Base-by-base conservation (phyloP, 1,140 invertebrate genomes). In the Drosophila bocki region DNA sequence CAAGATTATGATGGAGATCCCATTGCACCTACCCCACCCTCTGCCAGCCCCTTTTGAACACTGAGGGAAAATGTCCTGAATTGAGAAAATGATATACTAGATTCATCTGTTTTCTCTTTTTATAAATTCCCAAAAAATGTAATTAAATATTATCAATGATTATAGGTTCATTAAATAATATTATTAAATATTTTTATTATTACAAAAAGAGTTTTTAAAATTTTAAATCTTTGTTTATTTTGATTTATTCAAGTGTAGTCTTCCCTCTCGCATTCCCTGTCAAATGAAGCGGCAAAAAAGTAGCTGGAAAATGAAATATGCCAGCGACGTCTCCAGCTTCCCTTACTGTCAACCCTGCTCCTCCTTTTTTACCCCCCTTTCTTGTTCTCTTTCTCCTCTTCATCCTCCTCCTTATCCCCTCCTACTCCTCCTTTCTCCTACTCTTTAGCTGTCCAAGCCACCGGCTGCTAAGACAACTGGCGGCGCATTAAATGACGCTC, bases 201-300 rank as follows among this genome's bases (percentile, higher is more conserved):
- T 12, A 12, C 0, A 4, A 35, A 35, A 12, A 12, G 12, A 12
- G 35, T 35, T 35, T 35, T 3, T 12, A 35, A 12, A 11, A 33
- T 33, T 35, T 35, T 12, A 3, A 6, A 29, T 5, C 6, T 29
- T 29, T 29, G 11, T 37, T 37, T 37, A 37, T 41, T 42, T 7
- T 3, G 13, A 2, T 54, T 54, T 54, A 0, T 22, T 9, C 19
- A 9, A 54, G 51, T 54, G 33, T 19, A 8, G 0, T 8, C 51
- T 37, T 37, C 68, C 51, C 65, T 44, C 42, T 29, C 33, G 48
- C 54, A 42, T 45, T 59, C 79, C 37, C 69, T 85, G 88, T 91
- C 88, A 91, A 91, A 91, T 91, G 88, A 91, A 91, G 88, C 88
- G 84, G 88, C 88, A 88, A 91, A 91, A 91, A 90, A 91, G 79